A percentile compares a stretch with the other conserved stretches of the same genome.
Conservation (phyloP, 2,113 vertebrate species). For the Scortum barcoo region DNA sequence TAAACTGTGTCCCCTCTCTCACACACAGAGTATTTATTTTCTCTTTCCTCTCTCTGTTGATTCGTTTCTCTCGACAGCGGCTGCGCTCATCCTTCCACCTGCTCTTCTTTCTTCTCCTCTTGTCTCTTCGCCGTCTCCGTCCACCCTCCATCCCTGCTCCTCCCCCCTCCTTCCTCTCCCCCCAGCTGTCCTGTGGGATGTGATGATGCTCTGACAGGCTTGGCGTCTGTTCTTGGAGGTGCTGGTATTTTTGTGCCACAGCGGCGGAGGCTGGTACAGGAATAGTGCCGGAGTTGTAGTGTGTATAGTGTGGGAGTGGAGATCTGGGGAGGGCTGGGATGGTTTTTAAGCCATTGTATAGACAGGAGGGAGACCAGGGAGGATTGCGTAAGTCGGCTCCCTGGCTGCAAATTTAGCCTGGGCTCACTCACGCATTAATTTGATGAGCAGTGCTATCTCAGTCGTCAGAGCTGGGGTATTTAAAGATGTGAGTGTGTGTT, state of each 20-base stretch:
- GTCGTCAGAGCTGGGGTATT: slow-evolving; percentile 82
- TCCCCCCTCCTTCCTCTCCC: neutral
- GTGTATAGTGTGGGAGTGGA: slow-evolving; percentile 79
- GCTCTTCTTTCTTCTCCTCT: slow-evolving; percentile 44
- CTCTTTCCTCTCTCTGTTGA: slow-evolving; percentile 47
- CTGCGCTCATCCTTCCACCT: slow-evolving; percentile 70
- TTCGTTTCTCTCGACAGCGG: slow-evolving; percentile 48
- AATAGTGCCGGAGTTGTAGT: slow-evolving; percentile 85
- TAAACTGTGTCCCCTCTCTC: slow-evolving; percentile 35
- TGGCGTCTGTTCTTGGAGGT: slow-evolving; percentile 82
- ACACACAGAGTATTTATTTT: slow-evolving; percentile 21
- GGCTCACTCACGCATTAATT: slow-evolving; percentile 80
- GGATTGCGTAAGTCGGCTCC: slow-evolving; percentile 79
- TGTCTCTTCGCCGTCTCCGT: slow-evolving; percentile 38
- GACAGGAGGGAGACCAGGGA: slow-evolving; percentile 74
- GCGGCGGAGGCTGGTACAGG: slow-evolving; percentile 77
- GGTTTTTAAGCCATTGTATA: slow-evolving; percentile 71
- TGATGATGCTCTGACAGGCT: slow-evolving; percentile 81
- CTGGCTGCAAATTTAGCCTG: slow-evolving; percentile 82
- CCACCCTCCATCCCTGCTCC: slow-evolving; percentile 18
- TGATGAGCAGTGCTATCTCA: slow-evolving; percentile 81
- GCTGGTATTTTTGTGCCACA: slow-evolving; percentile 80
- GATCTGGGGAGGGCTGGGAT: slow-evolving; percentile 67
- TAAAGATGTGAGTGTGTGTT: slow-evolving; percentile 72
- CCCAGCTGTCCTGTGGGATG: slow-evolving; percentile 76